Percentiles rank a stretch among this genome's conserved stretches.
phyloP scores from a whole-genome alignment of 1,140 invertebrate species.

The Cotesia chilonis region DNA sequence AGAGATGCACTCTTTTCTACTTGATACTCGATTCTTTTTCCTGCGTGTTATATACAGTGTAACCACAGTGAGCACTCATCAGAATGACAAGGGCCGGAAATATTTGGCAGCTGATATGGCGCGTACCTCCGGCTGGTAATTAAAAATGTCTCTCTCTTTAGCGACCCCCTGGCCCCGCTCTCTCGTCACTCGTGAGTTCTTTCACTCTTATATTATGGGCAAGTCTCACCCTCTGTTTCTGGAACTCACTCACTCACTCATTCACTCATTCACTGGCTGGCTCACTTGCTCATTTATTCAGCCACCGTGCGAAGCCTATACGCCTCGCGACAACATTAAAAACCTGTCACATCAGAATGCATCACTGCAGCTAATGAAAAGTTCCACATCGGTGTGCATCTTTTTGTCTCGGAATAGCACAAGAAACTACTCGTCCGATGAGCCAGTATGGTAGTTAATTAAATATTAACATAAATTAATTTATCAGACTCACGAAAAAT shows the following conservation, averaged over 20 bases:
- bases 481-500: no score
- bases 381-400: constrained; percentile 54
- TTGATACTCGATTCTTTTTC: constrained; percentile 16
- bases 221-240: neutral
- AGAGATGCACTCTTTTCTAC: constrained; percentile 28
- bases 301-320: constrained; percentile 29
- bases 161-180: constrained; percentile 40
- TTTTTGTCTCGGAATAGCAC: no score
- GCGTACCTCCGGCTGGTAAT: constrained; percentile 55
- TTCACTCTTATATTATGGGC: constrained; percentile 12
- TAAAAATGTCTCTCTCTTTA: constrained; percentile 55
- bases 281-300: constrained; percentile 25
- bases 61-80: constrained; percentile 19
- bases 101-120: constrained; percentile 58
- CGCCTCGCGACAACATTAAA: constrained; percentile 38
- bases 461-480: no score
- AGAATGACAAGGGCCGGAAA: constrained; percentile 52
- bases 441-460: no score
- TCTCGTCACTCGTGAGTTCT: constrained; percentile 28
- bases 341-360: constrained; percentile 54
- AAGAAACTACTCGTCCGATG: no score
- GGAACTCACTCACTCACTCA: neutral
- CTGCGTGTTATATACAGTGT: neutral
- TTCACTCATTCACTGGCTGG: constrained; percentile 25
- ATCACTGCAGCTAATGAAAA: constrained; percentile 59